Percentiles rank a stretch among this genome's conserved stretches.
Conservation (phyloP, 2,797 vertebrate genomes). For the Darevskia nairensis region DNA sequence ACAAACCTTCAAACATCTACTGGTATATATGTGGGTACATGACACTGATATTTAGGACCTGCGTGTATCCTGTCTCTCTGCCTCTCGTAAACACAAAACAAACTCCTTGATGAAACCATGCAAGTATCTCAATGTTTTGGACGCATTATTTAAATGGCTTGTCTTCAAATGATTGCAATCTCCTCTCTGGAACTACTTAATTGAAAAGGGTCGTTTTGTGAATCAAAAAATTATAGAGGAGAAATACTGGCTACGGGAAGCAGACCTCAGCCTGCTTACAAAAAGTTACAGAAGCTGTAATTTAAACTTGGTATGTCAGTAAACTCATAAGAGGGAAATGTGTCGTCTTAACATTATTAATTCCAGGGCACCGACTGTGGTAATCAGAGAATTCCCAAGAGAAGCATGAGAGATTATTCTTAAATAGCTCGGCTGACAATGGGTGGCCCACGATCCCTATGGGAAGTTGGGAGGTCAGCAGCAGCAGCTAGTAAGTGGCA, state of each 20-base stretch:
- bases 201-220: slow-evolving; percentile 48
- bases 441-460: neutral
- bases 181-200: slow-evolving; percentile 19
- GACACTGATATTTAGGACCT: neutral
- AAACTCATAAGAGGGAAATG: neutral
- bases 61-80: neutral
- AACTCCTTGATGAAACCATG: neutral
- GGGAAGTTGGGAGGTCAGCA: neutral
- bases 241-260: neutral
- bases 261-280: neutral
- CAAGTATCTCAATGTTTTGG: neutral
- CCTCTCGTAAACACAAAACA: neutral
- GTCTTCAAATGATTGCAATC: slow-evolving; percentile 42
- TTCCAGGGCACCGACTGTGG: neutral
- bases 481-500: neutral
- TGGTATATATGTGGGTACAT: neutral
- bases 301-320: neutral
- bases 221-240: slow-evolving; percentile 7
- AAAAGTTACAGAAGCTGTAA: neutral
- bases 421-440: neutral
- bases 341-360: neutral
- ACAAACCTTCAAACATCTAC: neutral
- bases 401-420: neutral
- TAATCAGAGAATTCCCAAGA: neutral
- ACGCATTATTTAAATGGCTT: neutral